Conservation (phyloP, 1,140 invertebrate species). For the Diploscapter pachys region DNA sequence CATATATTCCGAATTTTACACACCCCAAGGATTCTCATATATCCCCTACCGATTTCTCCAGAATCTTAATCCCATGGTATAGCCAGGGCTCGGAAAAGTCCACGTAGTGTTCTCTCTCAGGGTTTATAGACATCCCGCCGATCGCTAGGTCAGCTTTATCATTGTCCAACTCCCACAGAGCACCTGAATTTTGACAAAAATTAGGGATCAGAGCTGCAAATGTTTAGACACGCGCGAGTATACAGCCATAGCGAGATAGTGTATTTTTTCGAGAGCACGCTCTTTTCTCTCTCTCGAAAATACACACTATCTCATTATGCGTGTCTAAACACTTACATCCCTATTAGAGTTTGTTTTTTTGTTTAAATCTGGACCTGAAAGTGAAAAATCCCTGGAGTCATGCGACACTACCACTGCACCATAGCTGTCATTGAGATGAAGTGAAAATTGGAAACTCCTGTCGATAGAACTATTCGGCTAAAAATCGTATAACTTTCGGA, state of each 20-base stretch:
- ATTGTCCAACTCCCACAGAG: conserved; percentile 88
- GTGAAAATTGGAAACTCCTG: conserved; percentile 48
- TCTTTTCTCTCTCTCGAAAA: no score
- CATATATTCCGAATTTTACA: conserved; percentile 7
- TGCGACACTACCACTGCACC: conserved; percentile 42
- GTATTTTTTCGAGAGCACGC: no score
- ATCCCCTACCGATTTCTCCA: conserved; percentile 82
- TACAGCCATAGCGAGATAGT: no score
- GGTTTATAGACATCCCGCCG: conserved; percentile 94
- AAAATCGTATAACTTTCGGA: background rate
- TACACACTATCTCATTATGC: no score
- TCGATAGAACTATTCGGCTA: conserved; percentile 36
- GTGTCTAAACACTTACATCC: background rate
- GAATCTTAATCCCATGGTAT: conserved; percentile 91
- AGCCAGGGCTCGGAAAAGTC: conserved; percentile 99
- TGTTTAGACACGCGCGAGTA: no score
- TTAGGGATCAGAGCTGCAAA: no score
- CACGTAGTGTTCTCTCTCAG: conserved; percentile 91
- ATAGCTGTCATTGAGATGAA: conserved; percentile 49
- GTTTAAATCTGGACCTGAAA: no score
- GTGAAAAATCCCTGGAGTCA: background rate
- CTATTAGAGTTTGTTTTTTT: no score
- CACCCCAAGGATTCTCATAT: no score
- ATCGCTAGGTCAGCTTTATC: conserved; percentile 95
- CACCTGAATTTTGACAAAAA: conserved; percentile 65